Evolutionary conservation across 2,113 vertebrate genomes (phyloP).

Genomic region (Strix uralensis): DNA sequence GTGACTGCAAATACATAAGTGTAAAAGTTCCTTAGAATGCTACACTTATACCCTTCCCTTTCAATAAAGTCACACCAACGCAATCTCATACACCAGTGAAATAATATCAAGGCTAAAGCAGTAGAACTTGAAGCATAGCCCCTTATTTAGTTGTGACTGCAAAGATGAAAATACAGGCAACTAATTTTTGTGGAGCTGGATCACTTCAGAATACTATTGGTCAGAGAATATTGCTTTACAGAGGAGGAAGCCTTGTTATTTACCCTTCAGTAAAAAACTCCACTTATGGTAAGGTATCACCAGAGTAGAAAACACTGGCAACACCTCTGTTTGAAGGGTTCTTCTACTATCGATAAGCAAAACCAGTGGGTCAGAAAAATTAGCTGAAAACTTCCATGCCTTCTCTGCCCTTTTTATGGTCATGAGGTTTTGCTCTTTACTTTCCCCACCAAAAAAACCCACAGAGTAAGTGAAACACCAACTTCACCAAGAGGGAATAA

Average conservation of each 20-base stretch:
- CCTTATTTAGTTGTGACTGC: neutral
- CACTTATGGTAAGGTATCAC: neutral
- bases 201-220: neutral
- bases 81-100: neutral
- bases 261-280: neutral
- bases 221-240: neutral
- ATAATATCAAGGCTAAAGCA: neutral
- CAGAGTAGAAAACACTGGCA: neutral
- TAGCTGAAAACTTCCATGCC: neutral
- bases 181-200: neutral
- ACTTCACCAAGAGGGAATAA: neutral
- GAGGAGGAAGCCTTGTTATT: neutral
- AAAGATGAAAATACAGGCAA: neutral
- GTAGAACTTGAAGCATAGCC: neutral
- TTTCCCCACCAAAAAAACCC: fast-evolving
- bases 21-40: neutral
- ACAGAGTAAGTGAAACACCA: neutral
- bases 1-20: neutral
- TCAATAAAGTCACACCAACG: neutral
- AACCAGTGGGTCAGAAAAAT: neutral
- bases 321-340: neutral
- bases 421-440: neutral
- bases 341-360: neutral
- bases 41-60: neutral
- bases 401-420: neutral